These are phyloP conservation scores for Drosophila meridionalis DNA, from an alignment of 2,888 invertebrate genomes.

Conservation along the genomic window DNA sequence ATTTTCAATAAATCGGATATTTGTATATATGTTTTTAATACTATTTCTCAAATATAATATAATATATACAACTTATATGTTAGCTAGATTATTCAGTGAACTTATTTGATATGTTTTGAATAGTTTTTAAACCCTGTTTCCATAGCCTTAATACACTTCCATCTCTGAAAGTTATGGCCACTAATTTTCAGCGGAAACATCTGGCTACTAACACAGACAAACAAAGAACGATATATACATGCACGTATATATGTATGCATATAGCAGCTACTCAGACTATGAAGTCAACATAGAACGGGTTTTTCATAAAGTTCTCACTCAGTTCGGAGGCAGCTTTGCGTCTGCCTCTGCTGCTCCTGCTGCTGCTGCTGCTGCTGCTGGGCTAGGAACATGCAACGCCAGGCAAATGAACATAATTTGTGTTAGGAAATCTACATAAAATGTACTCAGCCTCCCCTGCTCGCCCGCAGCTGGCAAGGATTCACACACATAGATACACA, in stretches of 20 bases:
- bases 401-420: slow-evolving; percentile 83
- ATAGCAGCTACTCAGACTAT: slow-evolving; percentile 1
- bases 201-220: slow-evolving; percentile 10
- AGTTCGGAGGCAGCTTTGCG: slow-evolving; percentile 10
- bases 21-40: background rate
- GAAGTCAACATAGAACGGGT: slow-evolving; percentile 39
- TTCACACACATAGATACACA: slow-evolving; percentile 13
- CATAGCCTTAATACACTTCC: background rate
- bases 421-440: slow-evolving; percentile 84
- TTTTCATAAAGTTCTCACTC: slow-evolving; percentile 74
- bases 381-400: slow-evolving; percentile 65
- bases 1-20: too few relatives aligned
- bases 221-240: background rate
- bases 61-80: background rate
- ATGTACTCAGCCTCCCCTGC: slow-evolving; percentile 72
- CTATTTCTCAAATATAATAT: background rate
- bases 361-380: slow-evolving; percentile 9
- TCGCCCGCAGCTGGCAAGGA: slow-evolving; percentile 28
- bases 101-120: background rate
- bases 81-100: background rate
- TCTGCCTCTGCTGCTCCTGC: background rate
- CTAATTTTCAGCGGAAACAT: slow-evolving; percentile 39
- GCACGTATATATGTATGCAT: background rate
- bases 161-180: slow-evolving; percentile 44
- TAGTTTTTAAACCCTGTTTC: background rate